A percentile compares a stretch with the other conserved stretches of the same genome.
Evolutionary conservation across 2,888 invertebrate genomes (phyloP).

Genomic region (Troilus luridus): DNA sequence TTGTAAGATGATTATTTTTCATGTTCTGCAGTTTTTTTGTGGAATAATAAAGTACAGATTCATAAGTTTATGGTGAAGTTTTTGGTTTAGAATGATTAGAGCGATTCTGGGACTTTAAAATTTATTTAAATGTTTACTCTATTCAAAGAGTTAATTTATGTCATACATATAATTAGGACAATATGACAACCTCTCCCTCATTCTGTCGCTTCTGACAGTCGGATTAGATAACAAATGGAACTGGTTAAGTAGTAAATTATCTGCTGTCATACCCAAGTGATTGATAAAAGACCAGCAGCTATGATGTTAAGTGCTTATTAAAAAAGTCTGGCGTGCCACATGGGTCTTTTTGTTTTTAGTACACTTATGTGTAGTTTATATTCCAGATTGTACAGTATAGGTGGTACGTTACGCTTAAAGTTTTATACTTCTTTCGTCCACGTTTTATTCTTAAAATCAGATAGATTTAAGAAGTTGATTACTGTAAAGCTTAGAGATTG

Average conservation of each 20-base stretch:
- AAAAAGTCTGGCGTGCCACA: background rate
- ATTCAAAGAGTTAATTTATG: background rate
- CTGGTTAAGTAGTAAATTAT: background rate
- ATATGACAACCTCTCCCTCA: background rate
- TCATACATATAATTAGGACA: background rate
- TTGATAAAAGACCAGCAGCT: slow-evolving; percentile 4
- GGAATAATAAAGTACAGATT: no score
- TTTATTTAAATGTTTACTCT: background rate
- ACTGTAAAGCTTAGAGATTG: no score
- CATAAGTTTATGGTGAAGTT: no score
- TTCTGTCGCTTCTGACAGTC: background rate
- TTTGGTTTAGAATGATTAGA: no score
- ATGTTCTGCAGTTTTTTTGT: no score
- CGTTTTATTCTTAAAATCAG: no score
- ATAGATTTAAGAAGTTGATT: no score
- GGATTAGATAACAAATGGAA: slow-evolving; percentile 21
- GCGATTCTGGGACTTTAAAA: no score
- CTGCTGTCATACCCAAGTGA: background rate
- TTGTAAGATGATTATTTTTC: no score
- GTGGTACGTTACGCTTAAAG: background rate
- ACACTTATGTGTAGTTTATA: background rate
- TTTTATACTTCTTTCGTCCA: no score
- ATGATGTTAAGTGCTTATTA: slow-evolving; percentile 15
- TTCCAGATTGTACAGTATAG: background rate
- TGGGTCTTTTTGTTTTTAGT: background rate